Evolutionary conservation across 1,140 invertebrate species (phyloP), one percentile per base, ranked within the genome.

Genomic region (Fopius arisanus): DNA sequence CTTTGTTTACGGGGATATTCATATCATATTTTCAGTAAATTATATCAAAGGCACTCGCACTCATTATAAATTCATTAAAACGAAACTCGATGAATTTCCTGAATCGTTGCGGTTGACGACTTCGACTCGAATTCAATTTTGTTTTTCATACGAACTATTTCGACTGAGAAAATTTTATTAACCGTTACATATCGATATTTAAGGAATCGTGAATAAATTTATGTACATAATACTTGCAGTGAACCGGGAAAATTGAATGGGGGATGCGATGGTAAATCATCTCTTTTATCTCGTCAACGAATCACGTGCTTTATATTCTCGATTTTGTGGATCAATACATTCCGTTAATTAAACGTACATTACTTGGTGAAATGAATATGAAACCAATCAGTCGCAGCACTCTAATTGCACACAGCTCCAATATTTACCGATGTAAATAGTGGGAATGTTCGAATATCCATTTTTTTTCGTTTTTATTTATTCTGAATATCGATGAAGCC

Each of bases 291-390:
- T 48, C n/a, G 6, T 48, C 14, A n/a, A 48, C 43, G 43, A 48
- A 48, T 48, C 43, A 48, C 16, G 43, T 48, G 16, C 14, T 48
- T 48, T n/a, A 48, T 16, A 48, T 19, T 48, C 43, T 48, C 43
- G 7, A 48, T 72, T 54, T 74, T 48, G 26, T 63, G 73, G 73
- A 68, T 72, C 77, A 77, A 71, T 77, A 67, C 70, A 62, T 66
- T 70, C 76, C 43, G 72, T 54, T 82, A 81, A 82, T 82, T 81
- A 81, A 81, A 77, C 75, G 75, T 71, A 76, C 29, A 79, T 81
- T 81, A 81, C 77, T 81, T 71, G 75, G 59, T 74, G 74, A 71
- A 74, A 80, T 78, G 75, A 80, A 78, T 77, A 72, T 51, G 41
- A 48, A 77, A 66, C 75, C 74, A 80, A 78, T 81, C 72, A 74